Evolutionary conservation across 1,140 invertebrate species (phyloP), one percentile per base, ranked within the genome.

Genomic region (Eubasilissa regina): DNA sequence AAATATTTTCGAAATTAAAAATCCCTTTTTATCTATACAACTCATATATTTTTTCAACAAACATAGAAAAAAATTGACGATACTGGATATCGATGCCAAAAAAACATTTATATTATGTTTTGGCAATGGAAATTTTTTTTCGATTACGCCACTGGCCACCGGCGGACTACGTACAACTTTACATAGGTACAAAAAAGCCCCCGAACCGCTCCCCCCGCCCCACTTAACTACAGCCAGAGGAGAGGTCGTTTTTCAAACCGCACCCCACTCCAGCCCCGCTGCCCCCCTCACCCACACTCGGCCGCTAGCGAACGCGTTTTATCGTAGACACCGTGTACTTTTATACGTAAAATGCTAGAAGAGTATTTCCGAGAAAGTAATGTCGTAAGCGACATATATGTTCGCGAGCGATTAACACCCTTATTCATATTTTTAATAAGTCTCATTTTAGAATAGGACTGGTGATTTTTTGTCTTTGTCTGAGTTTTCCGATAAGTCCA

Each of bases 231-330:
- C 76, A 78, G 58, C 53, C 19, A 51, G 66, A 70, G 58, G 75
- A 78, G 73, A 80, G 81, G 75, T 82, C 79, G 81, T 82, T 82
- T 82, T 82, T 82, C 81, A 82, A 80, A 79, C 81, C 78, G 81
- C 76, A 76, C 75, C 75, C 75, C 78, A 73, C 74, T 77, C 55
- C 48, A 8, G 58, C 58, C 25, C 80, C 64, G 35, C 51, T 13
- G 58, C 60, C 48, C 44, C 60, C 78, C 81, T 44, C 44, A 68
- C 70, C 53, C 60, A 68, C 72, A 35, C 72, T 17, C 77, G 51
- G 13, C 21, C 64, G 17, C 77, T 78, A 79, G 81, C 77, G 80
- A 80, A 80, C 81, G 79, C 81, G 76, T 78, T 80, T 80, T 78
- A 78, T 80, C 78, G 68, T 78, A 79, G 68, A 60, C 60, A 72